Evolutionary conservation across 2,888 invertebrate species (phyloP), one percentile per base, ranked within the genome.

Genomic region (Tryphoninae sp.): DNA sequence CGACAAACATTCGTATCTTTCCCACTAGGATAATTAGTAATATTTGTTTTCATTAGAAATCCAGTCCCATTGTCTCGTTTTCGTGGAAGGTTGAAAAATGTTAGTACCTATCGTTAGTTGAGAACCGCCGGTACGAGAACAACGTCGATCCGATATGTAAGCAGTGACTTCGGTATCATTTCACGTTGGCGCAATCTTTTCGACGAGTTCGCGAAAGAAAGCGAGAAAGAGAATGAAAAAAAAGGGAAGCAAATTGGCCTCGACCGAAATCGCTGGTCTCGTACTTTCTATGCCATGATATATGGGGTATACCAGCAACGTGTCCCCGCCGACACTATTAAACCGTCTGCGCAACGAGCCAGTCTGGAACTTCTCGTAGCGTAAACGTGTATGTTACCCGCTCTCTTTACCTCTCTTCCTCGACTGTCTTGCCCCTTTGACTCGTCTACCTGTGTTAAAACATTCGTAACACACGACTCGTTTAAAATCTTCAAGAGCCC

Each of bases 231-330:
- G 53, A 53, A 53, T 33, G 51, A 55, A 69, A 69, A 75, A 67
- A 72, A 49, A 61, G 65, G 80, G 64, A 75, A 64, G 64, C 64
- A 71, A 80, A 80, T 80, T 64, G 80, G 64, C 80, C 80, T 80
- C 80, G 80, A 80, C 80, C 80, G 75, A 80, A 80, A 80, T 80
- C 62, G 80, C 80, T 80, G 80, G 68, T 74, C 58, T 75, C 58
- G 74, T 75, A 80, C 80, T 75, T 80, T 80, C 75, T 80, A 80
- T 80, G 69, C 64, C 49, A 69, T 68, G 2, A 11, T 40, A 16
- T 74, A 79, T 40, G 58, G 64, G 55, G 49, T 55, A 40, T 65
- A 59, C 69, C 49, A 58, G 64, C 73, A 78, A 78, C 67, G 19
- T 64, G 75, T 69, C 71, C 75, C 58, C 67, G 75, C 64, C 64